Evolutionary conservation across 2,888 invertebrate genomes (phyloP).

Genomic region (Calliopum simillimum): DNA sequence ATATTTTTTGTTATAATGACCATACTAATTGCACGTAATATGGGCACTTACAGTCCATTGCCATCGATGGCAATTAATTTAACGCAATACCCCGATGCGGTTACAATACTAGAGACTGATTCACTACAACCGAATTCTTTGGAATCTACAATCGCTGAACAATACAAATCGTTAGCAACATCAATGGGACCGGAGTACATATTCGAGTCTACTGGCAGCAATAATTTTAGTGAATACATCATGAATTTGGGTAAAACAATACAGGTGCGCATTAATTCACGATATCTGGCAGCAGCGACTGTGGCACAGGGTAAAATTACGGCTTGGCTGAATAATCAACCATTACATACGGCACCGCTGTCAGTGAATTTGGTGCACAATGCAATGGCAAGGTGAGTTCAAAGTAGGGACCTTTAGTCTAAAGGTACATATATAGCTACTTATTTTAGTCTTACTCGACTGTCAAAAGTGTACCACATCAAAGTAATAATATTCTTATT

Average conservation of each 20-base stretch:
- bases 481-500: no score
- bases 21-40: conserved; percentile 70
- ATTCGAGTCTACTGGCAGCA: conserved; percentile 22
- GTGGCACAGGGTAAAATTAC: conserved; percentile 65
- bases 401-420: neutral
- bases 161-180: conserved; percentile 34
- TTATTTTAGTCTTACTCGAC: no score
- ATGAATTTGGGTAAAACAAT: conserved; percentile 43
- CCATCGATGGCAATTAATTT: conserved; percentile 58
- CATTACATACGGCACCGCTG: conserved; percentile 77
- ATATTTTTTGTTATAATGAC: conserved; percentile 72
- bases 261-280: conserved; percentile 64
- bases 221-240: conserved; percentile 39
- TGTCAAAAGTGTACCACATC: no score
- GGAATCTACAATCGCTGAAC: conserved; percentile 24
- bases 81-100: conserved; percentile 25
- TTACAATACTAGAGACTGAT: conserved; percentile 38
- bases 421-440: neutral
- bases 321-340: conserved; percentile 82
- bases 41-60: conserved; percentile 65
- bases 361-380: conserved; percentile 73
- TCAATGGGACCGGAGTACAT: conserved; percentile 3
- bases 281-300: conserved; percentile 71
- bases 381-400: conserved; percentile 68
- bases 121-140: conserved; percentile 19